Evolutionary conservation across 2,797 vertebrate species (phyloP), one percentile per base, ranked within the genome.

Genomic region (Cetoscarus ocellatus): DNA sequence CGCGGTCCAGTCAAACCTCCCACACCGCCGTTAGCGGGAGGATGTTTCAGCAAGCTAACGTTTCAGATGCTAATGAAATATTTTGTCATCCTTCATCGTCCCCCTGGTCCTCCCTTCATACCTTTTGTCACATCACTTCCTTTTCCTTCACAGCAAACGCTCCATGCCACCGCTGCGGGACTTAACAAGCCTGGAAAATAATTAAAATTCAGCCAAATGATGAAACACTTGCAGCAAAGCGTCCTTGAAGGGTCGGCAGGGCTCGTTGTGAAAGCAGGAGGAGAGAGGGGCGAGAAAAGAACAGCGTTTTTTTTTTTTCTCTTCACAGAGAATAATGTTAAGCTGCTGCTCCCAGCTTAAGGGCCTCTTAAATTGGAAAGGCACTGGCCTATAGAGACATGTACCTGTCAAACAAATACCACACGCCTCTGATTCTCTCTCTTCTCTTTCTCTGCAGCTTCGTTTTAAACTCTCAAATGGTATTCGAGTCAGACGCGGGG

Each of bases 341-440:
- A 91, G 84, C 88, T 72, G 82, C 81, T 81, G 80, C 85, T 92
- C 85, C 64, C 72, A 47, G 85, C 89, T 93, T 90, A 91, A 90
- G 84, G 89, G 88, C 75, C 86, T 90, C 78, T 77, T 88, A 92
- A 90, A 90, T 91, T 87, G 87, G 87, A 91, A 91, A 91, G 90
- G 82, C 75, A 48, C 59, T 64, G 87, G 87, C 84, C 92, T 93
- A 86, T 85, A 77, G 92, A 93, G 92, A 94, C 86, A 67, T 91
- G 86, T 89, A 91, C 88, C 91, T 94, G 92, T 92, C 92, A 88
- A 89, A 89, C 87, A 91, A 88, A 91, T 84, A 89, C 82, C 85
- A 83, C 85, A 83, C 75, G 79, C 85, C 89, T 89, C 71, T 73
- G 75, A 81, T 85, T 88, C 78, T 73, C 52, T 39, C 70, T 58